A percentile compares a stretch with the other conserved stretches of the same genome.
Conservation (phyloP, 2,888 invertebrate genomes). For the Agrenia bidenticulata region DNA sequence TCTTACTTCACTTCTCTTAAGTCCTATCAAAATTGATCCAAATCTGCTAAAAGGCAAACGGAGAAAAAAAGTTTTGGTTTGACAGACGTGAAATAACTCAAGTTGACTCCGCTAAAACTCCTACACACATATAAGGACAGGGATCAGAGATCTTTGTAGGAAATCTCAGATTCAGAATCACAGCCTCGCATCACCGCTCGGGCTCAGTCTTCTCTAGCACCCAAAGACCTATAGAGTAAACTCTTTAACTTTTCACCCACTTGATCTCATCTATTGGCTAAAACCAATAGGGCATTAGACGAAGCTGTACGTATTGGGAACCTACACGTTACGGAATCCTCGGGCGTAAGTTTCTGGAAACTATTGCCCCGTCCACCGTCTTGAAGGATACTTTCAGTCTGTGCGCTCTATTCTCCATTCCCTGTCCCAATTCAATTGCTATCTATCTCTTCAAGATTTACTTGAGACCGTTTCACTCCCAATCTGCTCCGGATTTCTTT, state of each 20-base stretch:
- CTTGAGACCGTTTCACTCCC: background rate
- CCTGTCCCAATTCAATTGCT: background rate
- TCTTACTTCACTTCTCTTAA: background rate
- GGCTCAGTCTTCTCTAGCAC: too few species aligned
- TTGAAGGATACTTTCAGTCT: background rate
- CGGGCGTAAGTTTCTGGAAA: too few species aligned
- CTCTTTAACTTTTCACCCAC: conserved; percentile 10
- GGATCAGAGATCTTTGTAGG: too few species aligned
- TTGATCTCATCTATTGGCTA: background rate
- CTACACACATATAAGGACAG: background rate
- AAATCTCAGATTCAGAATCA: too few species aligned
- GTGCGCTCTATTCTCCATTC: background rate
- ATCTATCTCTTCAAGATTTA: conserved; percentile 2
- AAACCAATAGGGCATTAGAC: too few species aligned
- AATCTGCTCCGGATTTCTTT: conserved; percentile 10
- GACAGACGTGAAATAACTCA: conserved; percentile 16
- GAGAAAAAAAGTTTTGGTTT: conserved; percentile 3
- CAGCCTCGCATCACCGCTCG: too few species aligned
- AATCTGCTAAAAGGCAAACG: conserved; percentile 6
- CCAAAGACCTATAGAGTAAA: background rate
- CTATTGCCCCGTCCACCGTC: too few species aligned
- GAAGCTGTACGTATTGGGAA: too few species aligned
- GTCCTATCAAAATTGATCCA: conserved; percentile 4
- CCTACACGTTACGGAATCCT: too few species aligned
- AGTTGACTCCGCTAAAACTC: conserved; percentile 12